A percentile compares a stretch with the other conserved stretches of the same genome.
Conservation (phyloP, 2,113 vertebrate species). For the Leptobrachium leishanense region DNA sequence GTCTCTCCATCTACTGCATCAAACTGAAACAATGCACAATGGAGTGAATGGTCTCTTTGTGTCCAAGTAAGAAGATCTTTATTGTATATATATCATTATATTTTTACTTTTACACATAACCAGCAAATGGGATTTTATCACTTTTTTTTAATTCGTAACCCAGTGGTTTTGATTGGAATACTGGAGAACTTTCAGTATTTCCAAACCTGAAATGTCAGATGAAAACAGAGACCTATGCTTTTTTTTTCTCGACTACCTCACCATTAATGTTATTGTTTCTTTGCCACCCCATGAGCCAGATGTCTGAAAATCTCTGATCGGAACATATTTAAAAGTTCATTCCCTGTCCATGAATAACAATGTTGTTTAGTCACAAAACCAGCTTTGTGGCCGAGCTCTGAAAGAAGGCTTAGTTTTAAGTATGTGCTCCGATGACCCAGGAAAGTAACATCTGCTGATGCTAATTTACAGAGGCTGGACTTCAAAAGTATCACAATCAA, state of each 20-base stretch:
- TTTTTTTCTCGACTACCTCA: conserved; percentile 19
- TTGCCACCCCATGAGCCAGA: conserved; percentile 41
- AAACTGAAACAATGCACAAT: too few species aligned
- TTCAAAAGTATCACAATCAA: conserved; percentile 44
- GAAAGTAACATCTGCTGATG: conserved; percentile 52
- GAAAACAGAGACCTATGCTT: conserved; percentile 24
- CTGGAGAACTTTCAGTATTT: conserved; percentile 12
- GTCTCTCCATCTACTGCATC: too few species aligned
- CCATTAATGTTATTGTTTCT: conserved; percentile 48
- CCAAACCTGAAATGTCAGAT: conserved; percentile 25
- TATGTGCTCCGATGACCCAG: conserved; percentile 51
- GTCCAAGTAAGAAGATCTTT: conserved; percentile 12
- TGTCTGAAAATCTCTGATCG: conserved; percentile 50
- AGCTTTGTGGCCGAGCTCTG: conserved; percentile 44
- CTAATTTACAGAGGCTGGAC: conserved; percentile 40
- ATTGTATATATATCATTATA: background rate
- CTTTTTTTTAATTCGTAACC: background rate
- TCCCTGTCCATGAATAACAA: conserved; percentile 42
- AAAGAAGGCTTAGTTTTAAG: conserved; percentile 49
- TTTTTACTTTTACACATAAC: too few species aligned
- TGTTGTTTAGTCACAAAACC: conserved; percentile 48
- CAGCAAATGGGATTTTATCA: conserved; percentile 18
- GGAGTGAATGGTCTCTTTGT: background rate
- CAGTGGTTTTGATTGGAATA: background rate
- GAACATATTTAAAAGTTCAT: conserved; percentile 51